phyloP scores from a whole-genome alignment of 1,140 invertebrate species.

The Globodera ellingtonae region DNA sequence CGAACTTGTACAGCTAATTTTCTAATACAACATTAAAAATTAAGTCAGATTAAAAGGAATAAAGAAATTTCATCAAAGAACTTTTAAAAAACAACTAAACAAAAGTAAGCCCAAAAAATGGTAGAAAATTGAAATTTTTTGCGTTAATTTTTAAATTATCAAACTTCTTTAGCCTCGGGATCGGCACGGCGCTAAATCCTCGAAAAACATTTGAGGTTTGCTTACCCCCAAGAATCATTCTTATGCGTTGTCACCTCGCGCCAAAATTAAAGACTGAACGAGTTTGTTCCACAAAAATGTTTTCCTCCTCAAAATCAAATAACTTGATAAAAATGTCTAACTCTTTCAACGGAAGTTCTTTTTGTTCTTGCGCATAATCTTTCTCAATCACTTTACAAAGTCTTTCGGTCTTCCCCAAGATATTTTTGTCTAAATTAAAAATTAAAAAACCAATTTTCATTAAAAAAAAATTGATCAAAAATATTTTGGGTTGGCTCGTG shows the following conservation, averaged over 20 bases:
- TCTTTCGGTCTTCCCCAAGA: not conserved
- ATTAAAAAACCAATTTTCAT: not conserved
- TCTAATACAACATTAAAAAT: no score
- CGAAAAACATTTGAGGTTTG: not conserved
- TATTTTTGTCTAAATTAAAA: no score
- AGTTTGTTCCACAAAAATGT: not conserved
- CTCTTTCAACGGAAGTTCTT: slow-evolving; percentile 19
- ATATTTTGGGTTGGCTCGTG: no score
- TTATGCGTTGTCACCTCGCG: not conserved
- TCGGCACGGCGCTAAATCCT: slow-evolving; percentile 22
- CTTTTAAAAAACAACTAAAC: not conserved
- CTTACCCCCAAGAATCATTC: not conserved
- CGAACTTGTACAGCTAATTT: no score
- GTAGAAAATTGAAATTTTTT: not conserved
- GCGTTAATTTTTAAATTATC: no score
- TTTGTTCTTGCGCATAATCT: slow-evolving; percentile 6
- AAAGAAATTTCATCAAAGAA: no score
- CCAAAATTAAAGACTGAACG: not conserved
- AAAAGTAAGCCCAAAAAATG: no score
- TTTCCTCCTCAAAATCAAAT: slow-evolving; percentile 26
- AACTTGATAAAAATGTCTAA: not conserved
- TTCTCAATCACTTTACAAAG: slow-evolving; percentile 1
- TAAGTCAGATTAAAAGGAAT: not conserved
- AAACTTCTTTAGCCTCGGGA: slow-evolving; percentile 30
- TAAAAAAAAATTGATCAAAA: not conserved